These are phyloP conservation scores for Phylloscopus trochiloides DNA, from an alignment of 2,113 vertebrate genomes.

Conservation along the genomic window DNA sequence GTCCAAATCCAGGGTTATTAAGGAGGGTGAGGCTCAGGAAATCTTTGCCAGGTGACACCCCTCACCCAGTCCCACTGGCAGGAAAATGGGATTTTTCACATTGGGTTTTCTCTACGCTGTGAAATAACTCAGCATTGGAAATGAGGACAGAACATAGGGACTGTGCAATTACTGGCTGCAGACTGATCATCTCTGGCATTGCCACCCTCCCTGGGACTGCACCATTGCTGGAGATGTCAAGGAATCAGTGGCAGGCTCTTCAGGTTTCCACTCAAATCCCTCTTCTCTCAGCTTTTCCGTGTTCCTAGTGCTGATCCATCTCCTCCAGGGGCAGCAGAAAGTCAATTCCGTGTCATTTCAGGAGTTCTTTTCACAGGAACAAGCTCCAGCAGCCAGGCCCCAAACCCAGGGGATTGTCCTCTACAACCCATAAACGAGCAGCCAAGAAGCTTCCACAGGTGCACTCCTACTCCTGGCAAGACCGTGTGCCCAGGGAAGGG, in stretches of 20 bases:
- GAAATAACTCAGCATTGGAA: background rate
- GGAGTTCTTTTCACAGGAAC: background rate
- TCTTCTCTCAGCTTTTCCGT: background rate
- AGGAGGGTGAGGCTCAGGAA: background rate
- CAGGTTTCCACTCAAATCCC: background rate
- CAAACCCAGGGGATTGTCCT: background rate
- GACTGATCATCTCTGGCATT: background rate
- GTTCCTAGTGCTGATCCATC: accelerated
- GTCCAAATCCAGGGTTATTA: background rate
- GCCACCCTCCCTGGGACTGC: background rate
- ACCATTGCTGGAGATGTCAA: background rate
- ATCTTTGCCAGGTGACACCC: background rate
- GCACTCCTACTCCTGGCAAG: background rate
- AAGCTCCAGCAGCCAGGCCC: background rate
- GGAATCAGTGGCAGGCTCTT: background rate
- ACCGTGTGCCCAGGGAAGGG: background rate
- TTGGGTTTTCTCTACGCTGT: background rate
- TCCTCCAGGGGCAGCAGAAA: background rate
- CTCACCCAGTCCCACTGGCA: background rate
- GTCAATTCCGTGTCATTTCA: background rate
- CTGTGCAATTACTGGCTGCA: background rate
- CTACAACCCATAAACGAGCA: background rate
- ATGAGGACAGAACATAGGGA: background rate
- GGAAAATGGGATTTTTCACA: background rate
- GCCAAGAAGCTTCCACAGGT: background rate